Evolutionary conservation across 2,888 invertebrate genomes (phyloP), one percentile per base, ranked within the genome.

Genomic region (Megalurothrips usitatus): DNA sequence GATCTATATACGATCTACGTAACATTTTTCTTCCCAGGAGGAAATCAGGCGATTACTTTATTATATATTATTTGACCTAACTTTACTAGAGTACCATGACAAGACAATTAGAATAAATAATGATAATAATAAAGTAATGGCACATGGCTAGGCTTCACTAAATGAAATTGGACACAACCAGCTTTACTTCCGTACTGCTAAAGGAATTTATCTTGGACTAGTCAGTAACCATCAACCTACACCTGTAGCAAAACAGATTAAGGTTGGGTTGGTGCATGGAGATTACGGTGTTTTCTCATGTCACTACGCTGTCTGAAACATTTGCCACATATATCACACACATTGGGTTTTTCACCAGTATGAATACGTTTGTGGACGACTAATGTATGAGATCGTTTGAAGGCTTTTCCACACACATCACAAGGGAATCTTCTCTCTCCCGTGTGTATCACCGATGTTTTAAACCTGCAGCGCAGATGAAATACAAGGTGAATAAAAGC

Each of bases 391-490:
- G 83, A 83, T 26, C 83, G 81, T 79, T 83, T 83, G 79, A 83
- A 83, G 1, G 83, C 83, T 49, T 82, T 81, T 12, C 82, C 83
- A 79, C 83, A 83, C 6, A 83, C 78, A 80, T 83, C 82, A 80
- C 83, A 83, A 0, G 83, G 83, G 81, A 83, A 83, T 1, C 83
- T 81, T 2, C 83, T 79, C 49, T 83, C 83, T 17, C 82, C 83
- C 14, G 83, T 83, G 78, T 83, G 83, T 28, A 83, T 83, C 83
- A 83, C 17, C 83, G 82, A 78, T 83, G 83, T 80, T 83, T 43
- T 81, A 82, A 19, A 82, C 82, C 79, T 75, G 68, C 12, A 23
- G 12, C 47, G 47, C 0, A 43, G 17, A 47, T 19, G 34, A 43
- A 12, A 23, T 6, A 4, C 11, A 28, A 10, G 28, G 79, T 34